Base-by-base conservation (phyloP, 2,888 invertebrate species). In the Eremobia ochroleuca region DNA sequence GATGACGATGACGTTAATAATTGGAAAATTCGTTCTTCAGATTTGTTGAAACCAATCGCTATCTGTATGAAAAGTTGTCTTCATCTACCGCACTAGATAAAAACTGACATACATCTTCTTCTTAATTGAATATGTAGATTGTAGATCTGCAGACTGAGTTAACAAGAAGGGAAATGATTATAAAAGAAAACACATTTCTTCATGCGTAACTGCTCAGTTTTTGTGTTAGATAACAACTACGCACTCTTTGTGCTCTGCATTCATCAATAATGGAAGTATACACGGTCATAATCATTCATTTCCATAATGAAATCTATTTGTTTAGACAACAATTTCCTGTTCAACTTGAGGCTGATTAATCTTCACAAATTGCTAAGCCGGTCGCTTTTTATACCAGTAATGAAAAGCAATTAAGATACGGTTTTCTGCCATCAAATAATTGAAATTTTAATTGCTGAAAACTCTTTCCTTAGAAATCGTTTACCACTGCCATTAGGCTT, bases 401-500 rank as follows among this genome's bases (percentile, higher is more conserved):
- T 92, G 91, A 93, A 94, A 95, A 94, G 93, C 92, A 94, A 94
- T 94, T 94, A 94, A 93, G 93, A 92, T 92, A 93, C 92, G 92
- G 92, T 92, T 93, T 92, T 92, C 92, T 91, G 90, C 92, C 91
- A 93, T 93, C 91, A 93, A 93, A 94, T 95, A 94, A 95, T 95
- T 95, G 92, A 94, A 94, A 95, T 94, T 95, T 93, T 94, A 95
- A 96, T 95, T 94, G 92, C 93, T 94, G 91, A 93, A 96, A 96
- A 95, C 95, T 95, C 95, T 96, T 95, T 96, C 94, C 93, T 94
- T 94, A 94, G 94, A 94, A 96, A 95, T 93, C 94, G 94, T 94
- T 95, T 95, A 95, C 95, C 95, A 93, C 93, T 95, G 95, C 95
- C 92, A 96, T 96, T 96, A 96, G 95, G 94, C 95, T 95, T 95